Evolutionary conservation across 2,797 vertebrate species (phyloP), one percentile per base, ranked within the genome.

Genomic region (Pangasius macronema): DNA sequence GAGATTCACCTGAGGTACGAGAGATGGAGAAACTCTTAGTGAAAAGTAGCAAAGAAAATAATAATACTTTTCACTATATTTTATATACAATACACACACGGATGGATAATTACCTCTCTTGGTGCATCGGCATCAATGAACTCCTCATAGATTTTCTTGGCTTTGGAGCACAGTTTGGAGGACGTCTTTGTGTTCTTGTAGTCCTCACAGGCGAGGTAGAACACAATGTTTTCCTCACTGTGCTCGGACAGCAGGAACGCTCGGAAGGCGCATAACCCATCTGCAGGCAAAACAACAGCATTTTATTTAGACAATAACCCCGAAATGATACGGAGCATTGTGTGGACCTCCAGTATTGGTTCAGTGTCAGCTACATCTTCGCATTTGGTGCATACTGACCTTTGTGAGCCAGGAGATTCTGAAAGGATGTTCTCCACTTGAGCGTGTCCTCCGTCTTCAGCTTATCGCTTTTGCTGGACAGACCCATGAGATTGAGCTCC

Each of bases 191-290:
- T 96, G 89, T 94, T 93, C 92, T 95, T 97, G 95, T 97, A 99
- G 92, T 98, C 97, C 81, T 99, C 97, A 73, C 98, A 99, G 20
- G 97, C 97, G 89, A 99, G 90, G 95, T 99, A 99, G 94, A 99
- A 99, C 77, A 97, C 97, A 0, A 99, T 96, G 91, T 99, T 99
- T 92, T 99, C 99, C 91, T 99, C 98, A 3, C 98, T 99, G 94
- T 97, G 99, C 92, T 99, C 97, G 0, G 97, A 97, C 88, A 97
- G 96, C 88, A 99, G 93, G 93, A 99, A 99, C 0, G 96, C 96
- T 92, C 96, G 95, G 93, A 99, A 99, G 86, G 97, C 95, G 88
- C 96, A 96, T 89, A 98, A 94, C 77, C 98, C 98, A 93, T 98
- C 99, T 99, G 91, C 84, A 77, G 39, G 76, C 2, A 83, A 53